Evolutionary conservation across 2,113 vertebrate species (phyloP), one percentile per base, ranked within the genome.

Genomic region (Bagarius yarrelli): DNA sequence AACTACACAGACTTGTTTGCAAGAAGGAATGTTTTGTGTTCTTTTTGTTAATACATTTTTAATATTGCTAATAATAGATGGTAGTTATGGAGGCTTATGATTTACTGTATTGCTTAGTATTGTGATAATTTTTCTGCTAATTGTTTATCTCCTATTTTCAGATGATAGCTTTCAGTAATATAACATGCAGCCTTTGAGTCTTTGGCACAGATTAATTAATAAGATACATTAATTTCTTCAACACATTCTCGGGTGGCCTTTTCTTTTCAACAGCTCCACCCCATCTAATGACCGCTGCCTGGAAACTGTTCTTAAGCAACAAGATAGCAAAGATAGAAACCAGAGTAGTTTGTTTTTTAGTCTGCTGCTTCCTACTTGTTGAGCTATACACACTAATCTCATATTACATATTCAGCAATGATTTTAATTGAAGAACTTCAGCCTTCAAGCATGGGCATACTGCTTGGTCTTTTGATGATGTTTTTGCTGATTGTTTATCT

Each of bases 171-270:
- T 56, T 59, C 18, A 76, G 8, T 19, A 67, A 50, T 61, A 80
- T 5, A 50, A 63, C 4, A 83, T 76, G 44, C 71, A 88, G 2
- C 86, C 86, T 67, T 83, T 86, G 16, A 86, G 84, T 50, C 86
- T 82, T 52, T 85, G 76, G 76, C 55, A 47, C 9, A 1, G 11
- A 47, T 5, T 47, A 47, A 47, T 8, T 47, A 47, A 47, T 9
- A 47, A 8, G 44, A 47, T 47, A 30, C 2, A 30, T 30, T 30
- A 30, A 13, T 61, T 61, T 61, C 25, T 30, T 27, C 27, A 61
- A 61, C 60, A 61, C 60, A 27, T 25, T 61, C 14, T 61, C 25
- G 3, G 27, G 27, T 61, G 27, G 60, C n/a, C 15, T 60, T 60
- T 27, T 27, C 25, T 60, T 2, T 27, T 23, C 13, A 6, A 47